A percentile compares a stretch with the other conserved stretches of the same genome.
Conservation (phyloP, 1,140 invertebrate species). For the Daktulosphaira vitifoliae region DNA sequence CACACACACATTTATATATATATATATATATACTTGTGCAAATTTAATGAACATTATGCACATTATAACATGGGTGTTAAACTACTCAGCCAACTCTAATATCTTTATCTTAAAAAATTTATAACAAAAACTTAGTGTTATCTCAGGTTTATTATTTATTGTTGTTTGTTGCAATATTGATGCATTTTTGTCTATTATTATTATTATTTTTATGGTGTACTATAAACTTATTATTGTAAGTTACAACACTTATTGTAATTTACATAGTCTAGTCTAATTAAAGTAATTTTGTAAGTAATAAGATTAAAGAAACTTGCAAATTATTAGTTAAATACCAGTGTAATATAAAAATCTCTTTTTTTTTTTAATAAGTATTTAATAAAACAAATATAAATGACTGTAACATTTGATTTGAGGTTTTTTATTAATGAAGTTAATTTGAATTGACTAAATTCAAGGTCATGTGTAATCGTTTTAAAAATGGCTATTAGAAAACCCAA, state of each 20-base stretch:
- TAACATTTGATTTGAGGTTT: too few relatives aligned
- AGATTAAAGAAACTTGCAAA: slow-evolving; percentile 1
- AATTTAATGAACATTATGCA: slow-evolving; percentile 4
- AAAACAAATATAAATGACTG: not conserved
- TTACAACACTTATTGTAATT: slow-evolving; percentile 26
- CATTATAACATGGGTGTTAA: too few relatives aligned
- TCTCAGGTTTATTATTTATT: slow-evolving; percentile 5
- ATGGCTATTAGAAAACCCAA: too few relatives aligned
- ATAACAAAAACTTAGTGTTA: slow-evolving; percentile 15
- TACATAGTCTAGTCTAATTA: slow-evolving; percentile 30
- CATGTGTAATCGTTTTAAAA: too few relatives aligned
- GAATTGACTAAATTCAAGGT: too few relatives aligned
- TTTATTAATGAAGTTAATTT: too few relatives aligned
- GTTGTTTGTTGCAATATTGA: slow-evolving; percentile 18
- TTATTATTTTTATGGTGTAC: slow-evolving; percentile 3
- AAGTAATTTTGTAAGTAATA: slow-evolving; percentile 27
- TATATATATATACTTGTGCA: too few relatives aligned
- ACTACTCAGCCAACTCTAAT: slow-evolving; percentile 16
- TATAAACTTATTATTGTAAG: slow-evolving; percentile 9
- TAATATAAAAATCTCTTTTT: not conserved
- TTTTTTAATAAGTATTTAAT: not conserved
- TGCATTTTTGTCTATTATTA: not conserved
- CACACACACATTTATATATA: slow-evolving; percentile 19
- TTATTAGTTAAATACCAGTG: slow-evolving; percentile 19
- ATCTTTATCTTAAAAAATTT: slow-evolving; percentile 26